phyloP scores from a whole-genome alignment of 2,797 vertebrate species.

The Syngnathus rostellatus region DNA sequence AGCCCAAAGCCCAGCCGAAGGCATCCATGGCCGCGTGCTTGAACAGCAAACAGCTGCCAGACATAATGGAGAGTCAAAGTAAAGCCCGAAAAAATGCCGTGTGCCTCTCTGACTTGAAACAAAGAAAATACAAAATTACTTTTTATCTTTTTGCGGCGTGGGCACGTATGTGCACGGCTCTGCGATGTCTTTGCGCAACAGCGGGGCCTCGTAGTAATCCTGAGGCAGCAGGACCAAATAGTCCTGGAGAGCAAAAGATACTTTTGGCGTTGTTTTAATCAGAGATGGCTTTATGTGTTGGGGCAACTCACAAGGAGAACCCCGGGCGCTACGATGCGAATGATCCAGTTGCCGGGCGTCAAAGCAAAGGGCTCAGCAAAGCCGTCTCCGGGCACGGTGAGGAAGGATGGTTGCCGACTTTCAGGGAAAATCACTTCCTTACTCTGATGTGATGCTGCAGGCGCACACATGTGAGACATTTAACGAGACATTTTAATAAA shows the following conservation, averaged over 20 bases:
- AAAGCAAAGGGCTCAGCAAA: conserved; percentile 77
- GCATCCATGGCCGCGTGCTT: conserved; percentile 78
- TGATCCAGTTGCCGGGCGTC: conserved; percentile 75
- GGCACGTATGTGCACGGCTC: conserved; percentile 72
- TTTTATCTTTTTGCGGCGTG: conserved; percentile 31
- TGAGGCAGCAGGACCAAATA: conserved; percentile 86
- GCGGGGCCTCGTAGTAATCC: conserved; percentile 81
- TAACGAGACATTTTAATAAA: background rate
- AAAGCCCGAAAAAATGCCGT: background rate
- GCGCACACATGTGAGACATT: conserved; percentile 3
- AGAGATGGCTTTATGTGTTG: too few species aligned
- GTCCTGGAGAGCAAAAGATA: conserved; percentile 67
- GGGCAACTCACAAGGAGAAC: conserved; percentile 81
- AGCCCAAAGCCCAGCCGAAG: conserved; percentile 75
- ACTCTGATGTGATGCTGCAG: conserved; percentile 74
- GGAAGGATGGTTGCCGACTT: conserved; percentile 77
- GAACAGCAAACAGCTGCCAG: conserved; percentile 81
- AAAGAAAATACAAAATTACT: conserved; percentile 40
- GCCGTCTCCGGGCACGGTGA: conserved; percentile 80
- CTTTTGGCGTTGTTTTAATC: background rate
- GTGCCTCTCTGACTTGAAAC: background rate
- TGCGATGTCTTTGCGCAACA: conserved; percentile 74
- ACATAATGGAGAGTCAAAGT: conserved; percentile 5
- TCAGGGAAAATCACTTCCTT: conserved; percentile 79
- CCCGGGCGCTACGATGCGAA: conserved; percentile 77